These are phyloP conservation scores for Volucella bombylans DNA, from an alignment of 2,888 invertebrate genomes.

Conservation along the genomic window DNA sequence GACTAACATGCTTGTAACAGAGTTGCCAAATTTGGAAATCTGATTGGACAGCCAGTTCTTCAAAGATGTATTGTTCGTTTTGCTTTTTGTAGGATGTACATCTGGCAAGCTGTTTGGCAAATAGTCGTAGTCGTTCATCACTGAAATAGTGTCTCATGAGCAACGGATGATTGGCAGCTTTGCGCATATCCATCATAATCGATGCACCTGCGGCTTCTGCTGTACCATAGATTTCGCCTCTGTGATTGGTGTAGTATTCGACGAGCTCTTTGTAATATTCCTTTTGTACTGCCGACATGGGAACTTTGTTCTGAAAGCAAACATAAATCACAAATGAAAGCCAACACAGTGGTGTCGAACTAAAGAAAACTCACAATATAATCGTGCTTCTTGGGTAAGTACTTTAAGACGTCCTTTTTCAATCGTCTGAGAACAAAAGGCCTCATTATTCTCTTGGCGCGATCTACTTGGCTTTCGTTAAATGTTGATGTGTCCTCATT, in stretches of 20 bases:
- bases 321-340: not conserved
- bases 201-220: conserved; percentile 87
- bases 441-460: conserved; percentile 97
- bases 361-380: conserved; percentile 83
- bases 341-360: not conserved
- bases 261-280: conserved; percentile 90
- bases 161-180: conserved; percentile 96
- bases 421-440: conserved; percentile 95
- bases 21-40: conserved; percentile 95
- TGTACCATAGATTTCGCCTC: conserved; percentile 84
- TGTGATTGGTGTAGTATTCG: conserved; percentile 86
- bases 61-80: conserved; percentile 90
- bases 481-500: conserved; percentile 89
- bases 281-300: conserved; percentile 89
- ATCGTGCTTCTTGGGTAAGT: conserved; percentile 92
- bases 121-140: conserved; percentile 85
- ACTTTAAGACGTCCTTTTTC: conserved; percentile 92
- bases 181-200: conserved; percentile 96
- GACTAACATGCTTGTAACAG: conserved; percentile 85
- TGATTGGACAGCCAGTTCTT: conserved; percentile 93
- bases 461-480: conserved; percentile 93
- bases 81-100: conserved; percentile 89
- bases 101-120: conserved; percentile 87
- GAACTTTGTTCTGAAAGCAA: conserved; percentile 82
- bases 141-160: conserved; percentile 89